Base-by-base conservation (phyloP, 1,140 invertebrate genomes). In the Lepidurus packardi region DNA sequence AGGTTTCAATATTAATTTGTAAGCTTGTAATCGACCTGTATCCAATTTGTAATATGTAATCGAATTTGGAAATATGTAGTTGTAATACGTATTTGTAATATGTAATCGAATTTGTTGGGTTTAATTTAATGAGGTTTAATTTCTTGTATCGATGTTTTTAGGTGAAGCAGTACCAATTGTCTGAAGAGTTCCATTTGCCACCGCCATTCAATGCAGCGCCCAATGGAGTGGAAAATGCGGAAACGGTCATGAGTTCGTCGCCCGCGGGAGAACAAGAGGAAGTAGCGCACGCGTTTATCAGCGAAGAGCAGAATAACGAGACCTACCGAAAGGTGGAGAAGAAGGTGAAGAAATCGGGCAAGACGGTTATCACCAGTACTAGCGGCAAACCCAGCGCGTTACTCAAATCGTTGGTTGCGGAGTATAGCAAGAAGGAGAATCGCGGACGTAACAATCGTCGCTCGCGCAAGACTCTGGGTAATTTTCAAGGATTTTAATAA, bases 181-280 rank as follows among this genome's bases (percentile, higher is more conserved):
- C 75, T n/a, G 76, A 80, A 86, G 91, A 92, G 79, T 94, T 94
- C 84, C 92, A 78, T 7, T 1, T 77, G 45, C 44, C 73, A 13
- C 78, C 78, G 16, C 24, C 42, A 0, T 74, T 42, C 45, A 74
- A 75, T 25, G 34, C 74, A 75, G 74, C 43, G 25, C 34, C 75
- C n/a, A 78, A 47, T 73, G 43, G 75, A 73, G 24, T 21, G 78
- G 73, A 16, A 75, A 65, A 11, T 16, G 7, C 53, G 8, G 53
- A 65, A 16, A n/a, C 53, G 11, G 13, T 34, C 24, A 16, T 78
- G 73, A 25, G 16, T 16, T 42, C 73, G 73, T 73, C 47, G 43
- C 77, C 43, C 25, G 53, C 21, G 34, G 53, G 65, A 5, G 34
- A 43, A 73, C 43, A 74, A 44, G 78, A 78, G 43, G 73, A 43